Base-by-base conservation (phyloP, 64 coral and sea anemone species). In the Montipora efflorescens region DNA sequence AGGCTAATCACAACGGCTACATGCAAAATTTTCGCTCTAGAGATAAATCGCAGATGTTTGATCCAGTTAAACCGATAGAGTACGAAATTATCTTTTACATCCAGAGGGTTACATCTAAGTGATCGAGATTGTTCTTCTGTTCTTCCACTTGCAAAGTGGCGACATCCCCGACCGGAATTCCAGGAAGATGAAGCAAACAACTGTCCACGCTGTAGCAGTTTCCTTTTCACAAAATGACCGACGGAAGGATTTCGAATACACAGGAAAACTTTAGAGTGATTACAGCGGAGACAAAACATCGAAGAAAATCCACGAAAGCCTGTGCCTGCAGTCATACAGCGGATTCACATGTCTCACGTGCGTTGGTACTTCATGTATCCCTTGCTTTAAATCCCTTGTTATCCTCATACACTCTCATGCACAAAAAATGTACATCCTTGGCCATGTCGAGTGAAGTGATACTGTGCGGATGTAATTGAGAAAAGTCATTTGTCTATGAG, bases 1-100 rank as follows among this genome's bases (percentile, higher is more conserved):
- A 97, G 48, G 36, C 89, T 62, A 70, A 74, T 72, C n/a, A 97
- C 90, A 48, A 97, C 52, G 8, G 78, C 80, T 6, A 94, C 92
- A 45, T 97, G 96, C 57, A 95, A 75, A 59, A 95, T 95, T 64
- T 97, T 97, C 16, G 89, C 84, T 68, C 95, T 77, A 8, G 96
- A 97, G 59, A 97, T 92, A 52, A 97, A 95, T 12, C 96, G 92
- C 11, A 97, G 66, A 4, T 89, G 70, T 76, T 97, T 97, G 12
- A 94, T 97, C 96, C 96, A 97, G 70, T 88, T 87, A 78, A 83
- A 93, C 21, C 84, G 84, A 55, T 93, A 93, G 28, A 93, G 57
- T 4, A 88, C 45, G 13, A 48, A 45, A 71, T 71, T 70, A 44
- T 67, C 36, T 67, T 19, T 16, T 19, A 11, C 15, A 14, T 36